Evolutionary conservation across 1,140 invertebrate species (phyloP), one percentile per base, ranked within the genome.

Genomic region (Achatina immaculata): DNA sequence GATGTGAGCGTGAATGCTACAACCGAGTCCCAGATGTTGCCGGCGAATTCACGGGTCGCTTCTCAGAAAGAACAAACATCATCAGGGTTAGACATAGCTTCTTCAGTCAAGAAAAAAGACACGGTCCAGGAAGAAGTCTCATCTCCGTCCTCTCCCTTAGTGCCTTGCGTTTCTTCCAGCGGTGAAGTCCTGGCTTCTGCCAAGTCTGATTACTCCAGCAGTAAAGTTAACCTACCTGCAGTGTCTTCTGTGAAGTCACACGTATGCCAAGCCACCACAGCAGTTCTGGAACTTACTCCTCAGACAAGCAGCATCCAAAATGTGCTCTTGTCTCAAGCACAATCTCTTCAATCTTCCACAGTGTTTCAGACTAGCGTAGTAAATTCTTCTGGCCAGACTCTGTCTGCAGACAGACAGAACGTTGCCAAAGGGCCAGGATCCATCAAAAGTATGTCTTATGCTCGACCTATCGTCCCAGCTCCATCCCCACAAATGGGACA

Each of bases 401-500:
- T 77, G 2, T 34, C 73, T 7, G 73, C 31, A 58, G 73, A 65
- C 75, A 77, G 36, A 58, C 75, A 77, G 51, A 65, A 36, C 45
- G 16, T 1, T 51, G 38, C 28, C 16, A 75, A 58, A 28, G n/a
- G 42, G 4, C 11, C 69, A 11, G 19, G 6, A 9, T 72, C 9
- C 42, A 1, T 68, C 6, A 83, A 84, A 76, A 51, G n/a, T 11
- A 83, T 84, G 51, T 68, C 85, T 40, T 48, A 86, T n/a, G 86
- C 85, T 58, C 83, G 89, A 28, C 89, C 90, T 38, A 88, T 89
- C 48, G 85, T 90, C 42, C 89, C 88, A 51, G 89, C 88, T 36
- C 85, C 85, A 43, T 82, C 75, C 31, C 85, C 87, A 21, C 84
- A 85, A 82, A 82, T 88, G 72, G 81, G n/a, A 85, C 58, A 85